Percentiles rank a stretch among this genome's conserved stretches.
phyloP scores from a whole-genome alignment of 2,113 vertebrate genomes.

The Thunnus maccoyii region DNA sequence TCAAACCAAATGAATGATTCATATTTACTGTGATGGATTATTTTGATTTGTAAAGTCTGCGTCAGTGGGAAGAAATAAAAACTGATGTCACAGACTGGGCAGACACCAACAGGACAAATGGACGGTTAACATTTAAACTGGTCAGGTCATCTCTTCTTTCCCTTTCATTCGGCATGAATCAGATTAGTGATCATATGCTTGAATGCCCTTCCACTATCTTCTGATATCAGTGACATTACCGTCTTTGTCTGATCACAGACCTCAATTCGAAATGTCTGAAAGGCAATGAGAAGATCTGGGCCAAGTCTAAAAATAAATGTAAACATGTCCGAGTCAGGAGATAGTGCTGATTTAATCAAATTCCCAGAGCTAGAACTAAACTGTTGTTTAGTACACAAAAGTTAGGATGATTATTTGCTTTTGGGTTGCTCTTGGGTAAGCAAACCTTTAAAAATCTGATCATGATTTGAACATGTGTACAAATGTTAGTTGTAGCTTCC shows the following conservation, averaged over 20 bases:
- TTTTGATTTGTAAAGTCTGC: neutral
- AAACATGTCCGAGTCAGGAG: neutral
- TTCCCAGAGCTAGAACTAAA: no score
- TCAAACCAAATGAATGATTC: conserved; percentile 29
- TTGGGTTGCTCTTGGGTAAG: no score
- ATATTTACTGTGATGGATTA: neutral
- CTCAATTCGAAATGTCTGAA: conserved; percentile 1
- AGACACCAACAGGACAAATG: neutral
- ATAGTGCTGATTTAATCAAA: neutral
- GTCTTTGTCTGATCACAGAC: conserved; percentile 9
- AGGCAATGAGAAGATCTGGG: neutral
- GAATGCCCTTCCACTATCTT: neutral
- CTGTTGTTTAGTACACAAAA: no score
- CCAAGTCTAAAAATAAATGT: neutral
- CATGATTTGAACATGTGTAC: no score
- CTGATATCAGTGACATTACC: neutral
- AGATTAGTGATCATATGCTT: conserved; percentile 50
- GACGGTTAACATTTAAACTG: conserved; percentile 31
- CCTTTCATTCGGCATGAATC: neutral
- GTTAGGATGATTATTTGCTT: no score
- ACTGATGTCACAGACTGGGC: conserved; percentile 5
- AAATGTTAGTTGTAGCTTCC: no score
- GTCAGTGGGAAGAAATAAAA: conserved; percentile 8
- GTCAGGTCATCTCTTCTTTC: neutral
- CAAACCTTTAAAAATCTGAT: no score